These are phyloP conservation scores for Candidula unifasciata DNA, from an alignment of 2,888 invertebrate genomes.

Conservation along the genomic window DNA sequence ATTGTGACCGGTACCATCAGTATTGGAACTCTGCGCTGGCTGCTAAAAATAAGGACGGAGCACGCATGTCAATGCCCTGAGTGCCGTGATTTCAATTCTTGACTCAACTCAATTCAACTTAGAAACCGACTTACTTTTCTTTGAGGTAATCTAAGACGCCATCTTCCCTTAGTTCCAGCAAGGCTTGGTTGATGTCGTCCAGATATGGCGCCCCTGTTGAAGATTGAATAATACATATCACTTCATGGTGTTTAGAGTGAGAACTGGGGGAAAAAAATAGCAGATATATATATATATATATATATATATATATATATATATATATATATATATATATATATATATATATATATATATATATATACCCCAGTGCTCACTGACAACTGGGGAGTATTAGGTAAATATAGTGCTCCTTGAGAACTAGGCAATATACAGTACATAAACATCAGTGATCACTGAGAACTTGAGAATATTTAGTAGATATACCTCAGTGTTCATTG, in stretches of 20 bases:
- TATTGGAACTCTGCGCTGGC: too few relatives aligned
- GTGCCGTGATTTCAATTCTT: too few relatives aligned
- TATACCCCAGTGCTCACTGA: not conserved
- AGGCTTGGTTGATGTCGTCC: constrained; percentile 67
- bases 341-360: not conserved
- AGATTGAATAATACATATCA: not conserved
- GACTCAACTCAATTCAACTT: too few relatives aligned
- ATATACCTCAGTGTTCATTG: not conserved
- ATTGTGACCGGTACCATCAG: too few relatives aligned
- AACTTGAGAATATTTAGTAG: too few relatives aligned
- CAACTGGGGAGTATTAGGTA: not conserved
- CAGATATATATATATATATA: not conserved
- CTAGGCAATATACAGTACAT: not conserved
- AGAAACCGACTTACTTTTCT: constrained; percentile 64
- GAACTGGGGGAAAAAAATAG: not conserved
- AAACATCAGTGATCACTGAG: not conserved
- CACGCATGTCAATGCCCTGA: too few relatives aligned
- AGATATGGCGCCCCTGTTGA: constrained; percentile 64
- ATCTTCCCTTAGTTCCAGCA: constrained; percentile 67
- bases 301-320: not conserved
- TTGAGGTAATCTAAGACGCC: constrained; percentile 64
- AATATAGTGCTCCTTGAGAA: not conserved
- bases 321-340: not conserved
- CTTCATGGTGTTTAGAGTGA: too few relatives aligned
- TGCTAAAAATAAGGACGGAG: too few relatives aligned